phyloP scores from a whole-genome alignment of 2,113 vertebrate genomes.

The Furnarius figulus region DNA sequence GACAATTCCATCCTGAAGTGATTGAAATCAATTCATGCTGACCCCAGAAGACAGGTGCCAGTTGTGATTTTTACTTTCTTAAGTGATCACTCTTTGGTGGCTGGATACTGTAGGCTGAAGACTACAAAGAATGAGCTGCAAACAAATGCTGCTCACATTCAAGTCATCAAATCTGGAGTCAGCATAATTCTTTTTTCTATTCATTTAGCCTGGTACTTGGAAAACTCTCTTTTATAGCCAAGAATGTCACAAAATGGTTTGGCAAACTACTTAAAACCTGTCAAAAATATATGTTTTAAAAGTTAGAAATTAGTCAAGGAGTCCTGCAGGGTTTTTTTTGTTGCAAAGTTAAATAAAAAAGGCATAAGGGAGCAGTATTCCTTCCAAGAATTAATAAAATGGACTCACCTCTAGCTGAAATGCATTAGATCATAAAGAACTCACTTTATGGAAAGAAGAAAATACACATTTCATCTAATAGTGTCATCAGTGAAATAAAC shows the following conservation, averaged over 20 bases:
- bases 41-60: neutral
- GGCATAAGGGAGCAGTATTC: neutral
- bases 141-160: neutral
- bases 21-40: neutral
- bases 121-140: neutral
- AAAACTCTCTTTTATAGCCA: neutral
- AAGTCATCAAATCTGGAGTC: neutral
- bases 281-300: neutral
- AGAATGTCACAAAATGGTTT: conserved; percentile 13
- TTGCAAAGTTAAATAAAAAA: neutral
- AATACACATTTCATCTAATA: neutral
- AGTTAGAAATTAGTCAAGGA: neutral
- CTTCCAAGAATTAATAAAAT: neutral
- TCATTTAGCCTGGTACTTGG: conserved; percentile 10
- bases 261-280: neutral
- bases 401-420: neutral
- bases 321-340: neutral
- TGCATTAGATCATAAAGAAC: neutral
- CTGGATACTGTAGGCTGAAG: neutral
- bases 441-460: neutral
- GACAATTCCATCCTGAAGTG: neutral
- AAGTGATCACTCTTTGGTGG: neutral
- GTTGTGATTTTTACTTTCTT: neutral
- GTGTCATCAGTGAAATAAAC: neutral
- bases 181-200: neutral